Conservation (phyloP, 2,797 vertebrate species). For the Neomorphus geoffroyi region DNA sequence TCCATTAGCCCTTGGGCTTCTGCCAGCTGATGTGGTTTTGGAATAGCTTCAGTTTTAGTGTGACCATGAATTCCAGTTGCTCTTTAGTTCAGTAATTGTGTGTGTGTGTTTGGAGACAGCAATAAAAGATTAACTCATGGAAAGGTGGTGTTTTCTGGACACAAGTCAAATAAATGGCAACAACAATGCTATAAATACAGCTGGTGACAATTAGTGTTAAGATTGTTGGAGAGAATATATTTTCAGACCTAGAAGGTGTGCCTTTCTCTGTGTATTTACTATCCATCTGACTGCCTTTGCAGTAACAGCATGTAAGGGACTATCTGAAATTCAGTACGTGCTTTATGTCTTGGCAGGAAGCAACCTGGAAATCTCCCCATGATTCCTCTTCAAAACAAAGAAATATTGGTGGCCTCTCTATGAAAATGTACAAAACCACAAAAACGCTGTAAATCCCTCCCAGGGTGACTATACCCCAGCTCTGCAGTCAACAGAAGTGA, state of each 20-base stretch:
- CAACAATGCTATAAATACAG: background rate
- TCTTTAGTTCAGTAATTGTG: background rate
- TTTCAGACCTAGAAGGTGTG: background rate
- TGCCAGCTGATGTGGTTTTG: background rate
- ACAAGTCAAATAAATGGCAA: background rate
- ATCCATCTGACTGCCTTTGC: background rate
- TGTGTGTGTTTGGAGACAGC: background rate
- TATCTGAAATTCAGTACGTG: background rate
- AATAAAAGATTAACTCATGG: background rate
- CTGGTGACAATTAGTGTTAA: background rate
- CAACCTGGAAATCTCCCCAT: background rate
- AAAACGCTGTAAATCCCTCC: background rate
- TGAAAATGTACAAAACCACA: background rate
- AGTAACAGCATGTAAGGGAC: background rate
- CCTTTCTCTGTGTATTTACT: background rate
- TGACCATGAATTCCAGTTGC: background rate
- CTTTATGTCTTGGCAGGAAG: background rate
- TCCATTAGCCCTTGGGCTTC: background rate
- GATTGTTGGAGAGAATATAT: background rate
- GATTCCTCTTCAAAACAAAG: slow-evolving; percentile 20
- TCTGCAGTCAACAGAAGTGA: background rate
- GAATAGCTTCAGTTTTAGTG: background rate
- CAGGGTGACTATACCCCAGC: background rate
- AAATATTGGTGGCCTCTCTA: background rate
- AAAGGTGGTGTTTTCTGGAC: background rate